Base-by-base conservation (phyloP, 35 echinoderm and acorn worm genomes). In the Patiria miniata region DNA sequence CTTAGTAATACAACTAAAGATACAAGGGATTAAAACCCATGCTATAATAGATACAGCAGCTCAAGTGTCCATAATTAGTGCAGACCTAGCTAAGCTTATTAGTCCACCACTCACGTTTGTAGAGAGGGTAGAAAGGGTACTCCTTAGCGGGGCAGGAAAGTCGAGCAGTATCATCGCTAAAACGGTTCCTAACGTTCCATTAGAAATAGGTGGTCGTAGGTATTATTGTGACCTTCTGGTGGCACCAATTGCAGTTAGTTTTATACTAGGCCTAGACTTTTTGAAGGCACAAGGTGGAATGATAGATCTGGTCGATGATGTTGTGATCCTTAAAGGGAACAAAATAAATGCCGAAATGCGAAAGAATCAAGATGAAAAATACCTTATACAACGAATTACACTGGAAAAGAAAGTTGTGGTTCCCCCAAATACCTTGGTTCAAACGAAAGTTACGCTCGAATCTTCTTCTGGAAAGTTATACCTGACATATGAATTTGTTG, bases 11-110 rank as follows among this genome's bases (percentile, higher is more conserved):
- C 53, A 12, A 56, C 0, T 56, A 1, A 3, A 56, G 2, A n/a
- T 86, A 6, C 12, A 76, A 86, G 79, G 81, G 28, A 54, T 89
- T 26, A 2, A 61, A 3, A 79, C 51, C 1, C 34, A 80, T 1
- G 39, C 16, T 5, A 65, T 89, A 55, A 29, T 90, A 17, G 87
- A 83, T 65, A 5, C 53, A 0, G 51, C 68, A 16, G 15, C n/a
- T 56, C 53, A 56, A 56, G 53, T 56, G 0, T 56, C 53, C 2
- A 56, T 56, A 56, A 0, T 56, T 56, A 56, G 53, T 56, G 53
- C 14, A 3, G 53, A 56, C n/a, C 2, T 56, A 3, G 53, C 53
- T 1, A 56, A 56, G 53, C 0, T 1, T 0, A 56, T 56, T 56
- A 56, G 3, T n/a, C 53, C 53, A 56, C 53, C 53, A 0, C 2